Percentiles rank a stretch among this genome's conserved stretches.
Conservation (phyloP, 2,797 vertebrate genomes). For the Eulemur albifrons region DNA sequence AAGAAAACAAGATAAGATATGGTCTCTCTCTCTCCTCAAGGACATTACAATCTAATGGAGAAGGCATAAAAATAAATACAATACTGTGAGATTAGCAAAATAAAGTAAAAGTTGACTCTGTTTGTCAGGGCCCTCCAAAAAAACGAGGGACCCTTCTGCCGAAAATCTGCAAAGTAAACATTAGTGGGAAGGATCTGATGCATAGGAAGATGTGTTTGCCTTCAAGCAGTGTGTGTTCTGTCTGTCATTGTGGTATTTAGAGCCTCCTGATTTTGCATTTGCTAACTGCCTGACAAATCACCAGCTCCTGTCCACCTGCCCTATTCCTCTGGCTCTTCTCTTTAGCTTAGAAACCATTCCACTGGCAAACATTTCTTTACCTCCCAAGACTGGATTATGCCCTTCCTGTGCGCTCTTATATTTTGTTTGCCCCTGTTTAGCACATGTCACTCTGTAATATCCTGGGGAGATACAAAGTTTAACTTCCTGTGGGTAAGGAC, state of each 20-base stretch:
- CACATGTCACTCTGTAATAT: background rate
- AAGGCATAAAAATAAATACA: slow-evolving; percentile 37
- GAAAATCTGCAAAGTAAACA: slow-evolving; percentile 31
- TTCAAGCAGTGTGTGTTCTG: background rate
- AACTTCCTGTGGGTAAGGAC: background rate
- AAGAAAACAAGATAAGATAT: background rate
- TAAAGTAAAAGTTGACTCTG: background rate
- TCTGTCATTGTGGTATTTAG: background rate
- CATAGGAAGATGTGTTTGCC: background rate
- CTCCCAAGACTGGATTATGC: background rate
- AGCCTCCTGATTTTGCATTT: background rate
- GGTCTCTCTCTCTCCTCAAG: slow-evolving; percentile 4
- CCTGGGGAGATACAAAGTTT: background rate
- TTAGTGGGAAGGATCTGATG: background rate
- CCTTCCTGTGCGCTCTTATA: background rate
- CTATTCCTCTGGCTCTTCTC: background rate
- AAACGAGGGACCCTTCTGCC: background rate
- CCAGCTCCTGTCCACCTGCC: background rate
- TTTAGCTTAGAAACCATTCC: background rate
- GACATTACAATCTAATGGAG: slow-evolving; percentile 4
- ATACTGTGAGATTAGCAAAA: slow-evolving; percentile 8
- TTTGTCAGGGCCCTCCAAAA: background rate
- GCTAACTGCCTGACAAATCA: slow-evolving; percentile 5
- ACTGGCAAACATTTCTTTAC: background rate
- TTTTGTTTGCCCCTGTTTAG: slow-evolving; percentile 9